Evolutionary conservation across 2,113 vertebrate genomes (phyloP).

Genomic region (Oreotrochilus melanogaster): DNA sequence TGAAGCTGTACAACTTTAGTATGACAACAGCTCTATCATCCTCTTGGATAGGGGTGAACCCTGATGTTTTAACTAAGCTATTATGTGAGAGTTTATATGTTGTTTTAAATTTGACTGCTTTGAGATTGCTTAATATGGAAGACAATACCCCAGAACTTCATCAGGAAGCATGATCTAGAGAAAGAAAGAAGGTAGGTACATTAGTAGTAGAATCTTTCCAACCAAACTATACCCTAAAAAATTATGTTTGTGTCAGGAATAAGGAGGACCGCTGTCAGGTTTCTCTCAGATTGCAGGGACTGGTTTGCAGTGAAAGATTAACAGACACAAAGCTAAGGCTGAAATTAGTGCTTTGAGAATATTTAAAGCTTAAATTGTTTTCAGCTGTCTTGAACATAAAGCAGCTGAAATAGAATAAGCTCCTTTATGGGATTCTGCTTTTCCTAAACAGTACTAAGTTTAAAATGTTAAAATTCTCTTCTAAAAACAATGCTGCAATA

Average conservation of each 20-base stretch:
- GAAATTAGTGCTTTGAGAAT: background rate
- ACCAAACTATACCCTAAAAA: background rate
- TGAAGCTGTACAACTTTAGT: background rate
- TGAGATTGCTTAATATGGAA: background rate
- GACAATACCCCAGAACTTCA: background rate
- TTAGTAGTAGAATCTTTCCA: background rate
- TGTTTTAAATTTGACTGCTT: background rate
- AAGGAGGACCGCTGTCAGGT: background rate
- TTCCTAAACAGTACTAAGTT: background rate
- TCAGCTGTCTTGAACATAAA: background rate
- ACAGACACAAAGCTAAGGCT: background rate
- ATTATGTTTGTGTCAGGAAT: background rate
- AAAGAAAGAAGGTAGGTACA: background rate
- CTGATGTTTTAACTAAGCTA: background rate
- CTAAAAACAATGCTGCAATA: background rate
- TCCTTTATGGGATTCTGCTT: background rate
- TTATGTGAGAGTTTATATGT: rapidly evolving
- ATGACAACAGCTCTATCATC: background rate
- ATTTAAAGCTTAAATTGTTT: background rate
- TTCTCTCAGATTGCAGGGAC: background rate
- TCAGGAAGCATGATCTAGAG: background rate
- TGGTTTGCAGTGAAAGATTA: background rate
- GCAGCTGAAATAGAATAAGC: background rate
- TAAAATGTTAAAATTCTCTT: background rate
- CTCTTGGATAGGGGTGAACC: background rate